These are phyloP conservation scores for Eptesicus fuscus DNA, from an alignment of 2,113 vertebrate species.

Conservation along the genomic window DNA sequence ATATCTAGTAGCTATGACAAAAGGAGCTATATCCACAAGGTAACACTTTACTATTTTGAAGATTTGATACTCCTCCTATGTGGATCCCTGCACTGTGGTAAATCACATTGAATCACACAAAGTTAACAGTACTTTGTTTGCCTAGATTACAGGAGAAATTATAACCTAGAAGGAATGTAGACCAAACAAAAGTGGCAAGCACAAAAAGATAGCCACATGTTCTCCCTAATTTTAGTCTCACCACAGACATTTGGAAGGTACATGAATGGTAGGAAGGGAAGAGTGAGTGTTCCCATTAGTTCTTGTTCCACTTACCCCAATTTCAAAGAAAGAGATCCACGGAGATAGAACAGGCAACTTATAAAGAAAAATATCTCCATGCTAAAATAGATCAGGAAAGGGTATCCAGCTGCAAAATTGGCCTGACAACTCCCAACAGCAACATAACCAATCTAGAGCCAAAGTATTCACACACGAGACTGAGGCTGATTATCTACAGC, in stretches of 20 bases:
- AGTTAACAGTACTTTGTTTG: not conserved
- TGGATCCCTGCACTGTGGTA: not conserved
- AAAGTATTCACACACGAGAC: slow-evolving; percentile 82
- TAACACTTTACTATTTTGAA: not conserved
- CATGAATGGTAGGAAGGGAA: not conserved
- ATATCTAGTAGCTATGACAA: not conserved
- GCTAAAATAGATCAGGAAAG: not conserved
- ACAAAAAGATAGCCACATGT: not conserved
- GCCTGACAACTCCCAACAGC: not conserved
- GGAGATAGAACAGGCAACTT: not conserved
- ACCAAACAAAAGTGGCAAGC: not conserved
- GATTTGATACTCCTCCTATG: not conserved
- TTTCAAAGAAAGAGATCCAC: not conserved
- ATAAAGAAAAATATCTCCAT: not conserved
- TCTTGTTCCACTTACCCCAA: not conserved
- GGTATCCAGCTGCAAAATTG: not conserved
- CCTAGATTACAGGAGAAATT: not conserved
- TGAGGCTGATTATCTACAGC: slow-evolving; percentile 89
- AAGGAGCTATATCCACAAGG: not conserved
- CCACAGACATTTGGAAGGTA: not conserved
- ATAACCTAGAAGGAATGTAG: not conserved
- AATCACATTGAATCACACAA: not conserved
- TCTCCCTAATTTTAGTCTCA: not conserved
- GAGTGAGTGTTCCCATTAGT: not conserved
- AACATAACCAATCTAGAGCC: not conserved